Base-by-base conservation (phyloP, 2,797 vertebrate species). In the Aeoliscus strigatus region DNA sequence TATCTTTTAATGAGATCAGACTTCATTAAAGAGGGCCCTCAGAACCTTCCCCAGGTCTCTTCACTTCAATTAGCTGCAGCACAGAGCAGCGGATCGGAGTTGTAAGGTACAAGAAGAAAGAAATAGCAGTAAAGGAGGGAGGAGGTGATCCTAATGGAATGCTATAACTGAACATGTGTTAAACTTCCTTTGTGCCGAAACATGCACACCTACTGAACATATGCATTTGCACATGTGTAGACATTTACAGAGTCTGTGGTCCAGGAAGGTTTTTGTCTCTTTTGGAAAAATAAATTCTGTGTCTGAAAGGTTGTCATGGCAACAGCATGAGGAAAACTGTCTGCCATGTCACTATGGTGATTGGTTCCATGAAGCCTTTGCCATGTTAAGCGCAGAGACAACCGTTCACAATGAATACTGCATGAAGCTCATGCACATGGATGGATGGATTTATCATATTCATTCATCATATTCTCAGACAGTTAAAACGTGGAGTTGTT, bases 1-100 rank as follows among this genome's bases (percentile, higher is more conserved):
- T 90, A 91, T 91, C 89, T 90, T 93, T 93, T 91, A 92, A 93
- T 92, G 88, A 90, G 87, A 91, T 91, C 88, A 85, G 32, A 74
- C 73, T 83, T 83, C 84, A 86, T 91, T 90, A 90, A 83, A 81
- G 80, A 80, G 73, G 38, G 40, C 76, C 80, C 51, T 44, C 60
- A 75, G 44, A 80, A 82, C 72, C 66, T 49, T 75, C 82, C 86
- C 65, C 27, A 30, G 55, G 75, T 89, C 72, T 79, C 87, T 65
- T 73, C 69, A 50, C 83, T 83, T 75, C 80, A 82, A 81, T 82
- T 83, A 86, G 73, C 64, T 13, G 23, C 41, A 10, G 54, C 32
- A 17, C 34, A 39, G 11, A 60, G 43, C 17, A 9, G 55, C 62
- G 51, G 60, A 73, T 66, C 59, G 57, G 42, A 61, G 51, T 15